phyloP scores from a whole-genome alignment of 2,888 invertebrate genomes.

The Epiblema foenella region DNA sequence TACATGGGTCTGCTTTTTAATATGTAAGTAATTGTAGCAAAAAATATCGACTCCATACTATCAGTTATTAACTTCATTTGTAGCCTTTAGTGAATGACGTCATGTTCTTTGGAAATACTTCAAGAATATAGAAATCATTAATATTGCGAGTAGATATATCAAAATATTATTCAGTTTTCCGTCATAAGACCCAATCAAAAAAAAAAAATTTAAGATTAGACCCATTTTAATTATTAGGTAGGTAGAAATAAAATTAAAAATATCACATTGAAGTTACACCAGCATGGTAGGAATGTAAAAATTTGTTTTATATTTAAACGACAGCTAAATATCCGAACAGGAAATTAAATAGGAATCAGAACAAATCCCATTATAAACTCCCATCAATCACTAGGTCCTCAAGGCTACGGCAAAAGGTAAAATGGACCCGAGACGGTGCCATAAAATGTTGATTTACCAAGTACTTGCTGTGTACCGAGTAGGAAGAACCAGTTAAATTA shows the following conservation, averaged over 20 bases:
- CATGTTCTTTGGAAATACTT: no score
- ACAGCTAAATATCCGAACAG: constrained; percentile 74
- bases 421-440: constrained; percentile 47
- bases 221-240: no score
- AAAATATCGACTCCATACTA: no score
- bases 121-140: no score
- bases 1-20: no score
- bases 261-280: neutral
- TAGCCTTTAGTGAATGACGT: no score
- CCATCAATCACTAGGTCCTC: constrained; percentile 71
- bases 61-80: no score
- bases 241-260: neutral
- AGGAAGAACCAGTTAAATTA: neutral
- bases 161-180: no score
- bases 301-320: constrained; percentile 60
- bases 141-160: no score
- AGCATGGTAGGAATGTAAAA: neutral
- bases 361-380: constrained; percentile 75
- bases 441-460: constrained; percentile 34
- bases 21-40: no score
- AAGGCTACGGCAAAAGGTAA: constrained; percentile 54
- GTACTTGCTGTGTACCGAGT: neutral
- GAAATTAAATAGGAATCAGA: constrained; percentile 76
- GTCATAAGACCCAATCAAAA: no score
- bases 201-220: no score